Percentiles rank a stretch among this genome's conserved stretches.
Conservation (phyloP, 2,888 invertebrate genomes). For the Acanthococcus lagerstroemiae region DNA sequence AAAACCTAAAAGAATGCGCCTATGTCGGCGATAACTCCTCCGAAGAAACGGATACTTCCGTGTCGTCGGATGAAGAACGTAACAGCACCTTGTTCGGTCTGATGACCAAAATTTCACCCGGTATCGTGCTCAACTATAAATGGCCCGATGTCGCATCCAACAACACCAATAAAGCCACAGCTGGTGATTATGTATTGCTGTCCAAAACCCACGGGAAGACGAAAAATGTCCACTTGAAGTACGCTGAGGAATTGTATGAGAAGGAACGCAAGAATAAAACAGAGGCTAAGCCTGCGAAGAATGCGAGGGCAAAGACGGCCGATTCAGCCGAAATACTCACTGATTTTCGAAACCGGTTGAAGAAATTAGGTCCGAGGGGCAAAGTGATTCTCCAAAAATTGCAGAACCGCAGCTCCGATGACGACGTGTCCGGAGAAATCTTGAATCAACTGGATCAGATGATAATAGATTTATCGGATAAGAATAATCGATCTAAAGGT, state of each 20-base stretch:
- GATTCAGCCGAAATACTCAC: constrained; percentile 28
- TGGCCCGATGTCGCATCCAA: too few species aligned
- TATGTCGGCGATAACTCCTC: constrained; percentile 72
- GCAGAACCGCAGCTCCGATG: neutral
- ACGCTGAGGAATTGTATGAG: constrained; percentile 34
- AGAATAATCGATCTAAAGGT: neutral
- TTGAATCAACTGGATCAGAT: neutral
- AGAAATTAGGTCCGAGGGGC: constrained; percentile 49
- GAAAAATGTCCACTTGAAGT: constrained; percentile 35
- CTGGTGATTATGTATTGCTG: neutral
- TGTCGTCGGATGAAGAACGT: constrained; percentile 40
- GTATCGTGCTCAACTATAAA: constrained; percentile 50
- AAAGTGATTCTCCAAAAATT: constrained; percentile 39
- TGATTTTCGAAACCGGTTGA: constrained; percentile 26
- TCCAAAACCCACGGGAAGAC: neutral
- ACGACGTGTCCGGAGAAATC: neutral
- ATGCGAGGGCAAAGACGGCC: neutral
- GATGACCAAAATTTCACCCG: constrained; percentile 54
- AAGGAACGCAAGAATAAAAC: constrained; percentile 29
- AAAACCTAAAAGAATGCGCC: constrained; percentile 65
- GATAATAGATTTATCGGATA: neutral
- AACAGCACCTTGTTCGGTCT: constrained; percentile 35
- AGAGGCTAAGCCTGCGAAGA: neutral
- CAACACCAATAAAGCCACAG: neutral
- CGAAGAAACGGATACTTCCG: constrained; percentile 58